phyloP scores from a whole-genome alignment of 2,797 vertebrate genomes.

The Myotis daubentonii region DNA sequence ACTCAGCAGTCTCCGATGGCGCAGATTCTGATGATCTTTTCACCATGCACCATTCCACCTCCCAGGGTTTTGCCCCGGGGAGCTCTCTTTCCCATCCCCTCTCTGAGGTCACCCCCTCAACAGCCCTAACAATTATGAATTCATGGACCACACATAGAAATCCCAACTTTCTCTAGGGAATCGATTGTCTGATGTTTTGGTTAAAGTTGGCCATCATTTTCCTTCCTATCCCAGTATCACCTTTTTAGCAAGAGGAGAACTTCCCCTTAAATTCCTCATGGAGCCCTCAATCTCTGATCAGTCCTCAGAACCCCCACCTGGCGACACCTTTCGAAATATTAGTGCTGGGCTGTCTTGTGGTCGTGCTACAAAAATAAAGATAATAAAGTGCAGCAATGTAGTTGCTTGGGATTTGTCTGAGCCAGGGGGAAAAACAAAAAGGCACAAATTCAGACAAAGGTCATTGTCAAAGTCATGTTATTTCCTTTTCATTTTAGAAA shows the following conservation, averaged over 20 bases:
- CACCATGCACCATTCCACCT: accelerated
- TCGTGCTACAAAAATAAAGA: neutral
- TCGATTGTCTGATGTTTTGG: neutral
- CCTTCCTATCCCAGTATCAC: neutral
- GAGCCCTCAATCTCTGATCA: neutral
- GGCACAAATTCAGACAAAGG: neutral
- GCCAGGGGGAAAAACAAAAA: neutral
- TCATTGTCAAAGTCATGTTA: neutral
- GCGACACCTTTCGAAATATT: neutral
- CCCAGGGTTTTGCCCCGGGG: neutral
- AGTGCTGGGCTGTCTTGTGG: neutral
- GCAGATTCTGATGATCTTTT: neutral
- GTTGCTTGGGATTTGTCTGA: neutral
- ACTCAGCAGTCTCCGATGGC: neutral
- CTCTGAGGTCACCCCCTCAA: no score
- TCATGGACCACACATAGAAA: neutral
- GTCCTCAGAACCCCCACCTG: neutral
- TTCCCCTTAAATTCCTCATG: neutral
- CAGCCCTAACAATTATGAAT: neutral
- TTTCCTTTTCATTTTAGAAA: neutral
- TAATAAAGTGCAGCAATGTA: neutral
- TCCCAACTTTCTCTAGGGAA: neutral
- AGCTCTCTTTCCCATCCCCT: neutral
- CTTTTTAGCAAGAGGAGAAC: neutral
- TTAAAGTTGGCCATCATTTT: neutral